phyloP scores from a whole-genome alignment of 2,113 vertebrate species.

The Fregata magnificens region DNA sequence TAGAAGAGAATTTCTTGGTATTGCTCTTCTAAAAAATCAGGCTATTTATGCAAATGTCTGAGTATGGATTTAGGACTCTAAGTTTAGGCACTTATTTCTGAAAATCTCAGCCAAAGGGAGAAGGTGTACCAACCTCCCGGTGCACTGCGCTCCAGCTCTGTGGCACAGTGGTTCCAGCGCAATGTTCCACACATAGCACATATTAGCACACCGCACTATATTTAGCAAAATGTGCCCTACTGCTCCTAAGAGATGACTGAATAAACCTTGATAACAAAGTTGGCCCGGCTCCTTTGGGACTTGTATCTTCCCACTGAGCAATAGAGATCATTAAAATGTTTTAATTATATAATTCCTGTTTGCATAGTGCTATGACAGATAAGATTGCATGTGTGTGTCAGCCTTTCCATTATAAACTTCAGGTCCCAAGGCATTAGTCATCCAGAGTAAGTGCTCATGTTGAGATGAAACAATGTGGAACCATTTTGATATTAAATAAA shows the following conservation, averaged over 20 bases:
- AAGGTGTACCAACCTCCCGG: not conserved
- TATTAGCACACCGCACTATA: slow-evolving; percentile 5
- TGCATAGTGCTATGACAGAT: not conserved
- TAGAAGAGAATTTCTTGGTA: not conserved
- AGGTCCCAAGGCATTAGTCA: slow-evolving; percentile 1
- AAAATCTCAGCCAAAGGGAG: not conserved
- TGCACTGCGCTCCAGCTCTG: not conserved
- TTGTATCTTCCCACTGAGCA: slow-evolving; percentile 36
- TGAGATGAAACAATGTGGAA: not conserved
- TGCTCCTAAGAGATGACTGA: slow-evolving; percentile 29
- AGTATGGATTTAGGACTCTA: not conserved
- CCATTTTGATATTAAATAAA: not conserved
- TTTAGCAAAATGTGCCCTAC: slow-evolving; percentile 18
- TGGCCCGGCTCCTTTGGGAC: slow-evolving; percentile 29
- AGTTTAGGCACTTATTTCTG: not conserved
- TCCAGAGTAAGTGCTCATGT: not conserved
- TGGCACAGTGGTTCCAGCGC: not conserved
- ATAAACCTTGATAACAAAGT: slow-evolving; percentile 63
- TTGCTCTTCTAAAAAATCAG: not conserved
- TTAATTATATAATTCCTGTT: slow-evolving; percentile 62
- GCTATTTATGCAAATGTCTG: not conserved
- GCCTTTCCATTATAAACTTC: slow-evolving; percentile 35
- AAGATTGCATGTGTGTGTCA: slow-evolving; percentile 23
- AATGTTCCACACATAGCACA: not conserved
- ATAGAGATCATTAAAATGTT: slow-evolving; percentile 19